phyloP scores from a whole-genome alignment of 2,113 vertebrate genomes.

The Caretta caretta region DNA sequence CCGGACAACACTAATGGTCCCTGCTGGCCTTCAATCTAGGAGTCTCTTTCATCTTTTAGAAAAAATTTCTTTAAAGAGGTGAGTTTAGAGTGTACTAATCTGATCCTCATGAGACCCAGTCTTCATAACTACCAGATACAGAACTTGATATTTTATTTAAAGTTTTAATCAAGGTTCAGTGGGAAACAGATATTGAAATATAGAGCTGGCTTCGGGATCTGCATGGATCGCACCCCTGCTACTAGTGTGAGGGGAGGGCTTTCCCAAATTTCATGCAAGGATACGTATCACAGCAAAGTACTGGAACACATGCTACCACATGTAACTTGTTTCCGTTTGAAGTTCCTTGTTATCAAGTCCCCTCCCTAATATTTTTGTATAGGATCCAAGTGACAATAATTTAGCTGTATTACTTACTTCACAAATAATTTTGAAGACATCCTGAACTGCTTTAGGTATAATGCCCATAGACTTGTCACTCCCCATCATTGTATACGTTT shows the following conservation, averaged over 20 bases:
- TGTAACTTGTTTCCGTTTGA: not conserved
- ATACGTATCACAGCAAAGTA: not conserved
- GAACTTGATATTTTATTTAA: not conserved
- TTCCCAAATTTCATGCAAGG: not conserved
- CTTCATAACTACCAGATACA: not conserved
- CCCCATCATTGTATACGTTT: conserved; percentile 98
- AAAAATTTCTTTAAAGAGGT: not conserved
- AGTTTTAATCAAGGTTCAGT: not conserved
- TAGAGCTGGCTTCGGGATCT: not conserved
- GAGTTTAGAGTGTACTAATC: not conserved
- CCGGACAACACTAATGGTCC: not conserved
- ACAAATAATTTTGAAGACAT: conserved; percentile 92
- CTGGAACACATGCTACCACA: not conserved
- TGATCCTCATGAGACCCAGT: not conserved
- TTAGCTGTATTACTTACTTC: conserved; percentile 77
- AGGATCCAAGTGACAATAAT: not conserved
- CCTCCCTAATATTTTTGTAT: not conserved
- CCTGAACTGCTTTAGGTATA: conserved; percentile 91
- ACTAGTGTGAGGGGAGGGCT: not conserved
- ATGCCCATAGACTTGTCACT: conserved; percentile 82
- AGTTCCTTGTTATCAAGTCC: not conserved
- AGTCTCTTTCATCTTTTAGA: not conserved
- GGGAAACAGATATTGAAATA: not conserved
- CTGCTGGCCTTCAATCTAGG: not conserved
- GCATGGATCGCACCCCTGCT: no score